Conservation (phyloP, 1,140 invertebrate genomes). For the Marisa cornuarietis region DNA sequence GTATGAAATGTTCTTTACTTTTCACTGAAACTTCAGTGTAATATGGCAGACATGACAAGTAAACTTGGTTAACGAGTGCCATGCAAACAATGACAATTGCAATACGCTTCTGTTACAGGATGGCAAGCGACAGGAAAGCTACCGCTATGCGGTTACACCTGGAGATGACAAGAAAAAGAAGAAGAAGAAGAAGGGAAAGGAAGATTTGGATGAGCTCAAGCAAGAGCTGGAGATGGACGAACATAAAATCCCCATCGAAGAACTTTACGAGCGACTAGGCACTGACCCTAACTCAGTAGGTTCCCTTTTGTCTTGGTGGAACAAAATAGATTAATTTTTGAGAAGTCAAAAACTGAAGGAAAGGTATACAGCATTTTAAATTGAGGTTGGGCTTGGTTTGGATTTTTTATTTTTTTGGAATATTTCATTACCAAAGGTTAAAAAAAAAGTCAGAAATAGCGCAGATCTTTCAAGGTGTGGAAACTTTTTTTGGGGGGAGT, state of each 20-base stretch:
- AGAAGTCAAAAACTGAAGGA: too few species aligned
- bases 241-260: conserved; percentile 95
- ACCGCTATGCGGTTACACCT: conserved; percentile 61
- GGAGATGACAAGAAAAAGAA: conserved; percentile 66
- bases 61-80: not conserved
- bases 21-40: not conserved
- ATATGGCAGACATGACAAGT: too few species aligned
- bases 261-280: conserved; percentile 93
- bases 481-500: too few species aligned
- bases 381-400: too few species aligned
- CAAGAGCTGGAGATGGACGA: conserved; percentile 98
- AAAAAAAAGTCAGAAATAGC: too few species aligned
- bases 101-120: conserved; percentile 26
- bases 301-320: too few species aligned
- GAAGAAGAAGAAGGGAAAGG: conserved; percentile 76
- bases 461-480: too few species aligned
- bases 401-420: too few species aligned
- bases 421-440: too few species aligned
- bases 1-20: not conserved
- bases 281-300: conserved; percentile 89
- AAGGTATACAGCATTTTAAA: too few species aligned
- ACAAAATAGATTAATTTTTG: too few species aligned
- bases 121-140: conserved; percentile 56
- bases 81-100: not conserved
- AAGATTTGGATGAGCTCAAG: conserved; percentile 94